Base-by-base conservation (phyloP, 2,113 vertebrate genomes). In the Tiliqua scincoides region DNA sequence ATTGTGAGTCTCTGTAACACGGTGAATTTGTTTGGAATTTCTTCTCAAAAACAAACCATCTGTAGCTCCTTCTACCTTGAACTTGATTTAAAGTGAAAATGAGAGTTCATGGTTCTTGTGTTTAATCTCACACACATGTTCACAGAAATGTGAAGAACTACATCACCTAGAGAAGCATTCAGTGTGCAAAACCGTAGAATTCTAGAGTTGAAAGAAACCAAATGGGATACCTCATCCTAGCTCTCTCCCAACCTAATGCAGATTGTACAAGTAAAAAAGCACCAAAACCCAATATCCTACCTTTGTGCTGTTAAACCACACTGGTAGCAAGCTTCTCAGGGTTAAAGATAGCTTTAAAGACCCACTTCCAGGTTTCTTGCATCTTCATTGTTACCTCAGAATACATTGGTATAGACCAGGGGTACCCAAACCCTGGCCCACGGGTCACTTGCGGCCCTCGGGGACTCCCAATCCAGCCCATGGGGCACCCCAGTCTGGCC, bases 1-100 rank as follows among this genome's bases (percentile, higher is more conserved):
- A 17, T 82, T 90, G 70, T 82, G 84, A 54, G 67, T 88, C 68
- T 25, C 23, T n/a, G 15, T 75, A 11, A 59, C 30, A 59, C 21
- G 18, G 43, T 48, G 30, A 4, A 65, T 48, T 48, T 48, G 43
- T n/a, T n/a, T n/a, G n/a, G n/a, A n/a, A 48, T 48, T 8, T 43
- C 35, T 63, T 63, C 61, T 65, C 0, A 80, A 43, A 79, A 65
- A 65, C 32, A 75, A 40, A 80, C 35, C 8, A 57, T 77, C 43
- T 48, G 27, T 67, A 30, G n/a, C 65, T n/a, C 30, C 21, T 67
- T 67, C 43, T 48, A 48, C 43, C 43, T 63, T 63, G 61, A 63
- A 63, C 61, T 23, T 35, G 2, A 63, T 63, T 30, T 40, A 23
- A 79, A 79, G 59, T 63, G 61, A 14, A 62, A 23, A 32, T 77